Evolutionary conservation across 2,113 vertebrate species (phyloP).

Genomic region (Corythaixoides concolor): DNA sequence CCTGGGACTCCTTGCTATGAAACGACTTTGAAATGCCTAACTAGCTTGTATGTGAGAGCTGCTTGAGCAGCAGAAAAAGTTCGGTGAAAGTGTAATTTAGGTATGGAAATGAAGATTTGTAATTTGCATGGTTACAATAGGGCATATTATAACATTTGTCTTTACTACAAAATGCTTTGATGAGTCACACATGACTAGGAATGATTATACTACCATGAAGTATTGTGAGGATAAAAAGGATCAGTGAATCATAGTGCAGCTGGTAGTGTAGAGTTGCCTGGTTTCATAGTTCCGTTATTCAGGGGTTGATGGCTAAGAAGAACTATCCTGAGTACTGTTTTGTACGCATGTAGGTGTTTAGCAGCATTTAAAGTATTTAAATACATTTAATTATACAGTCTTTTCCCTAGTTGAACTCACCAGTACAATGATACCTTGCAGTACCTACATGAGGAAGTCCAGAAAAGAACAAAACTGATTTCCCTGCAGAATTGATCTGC

Average conservation of each 20-base stretch:
- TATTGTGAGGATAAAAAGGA: constrained; percentile 55
- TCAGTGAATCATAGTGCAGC: constrained; percentile 69
- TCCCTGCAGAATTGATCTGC: not conserved
- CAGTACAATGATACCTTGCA: constrained; percentile 16
- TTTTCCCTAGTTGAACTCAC: not conserved
- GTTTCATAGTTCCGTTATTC: constrained; percentile 38
- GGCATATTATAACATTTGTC: constrained; percentile 58
- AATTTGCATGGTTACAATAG: constrained; percentile 61
- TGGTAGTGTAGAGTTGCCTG: constrained; percentile 46
- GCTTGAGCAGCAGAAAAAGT: constrained; percentile 60
- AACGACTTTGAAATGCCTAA: not conserved
- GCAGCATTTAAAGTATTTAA: constrained; percentile 1
- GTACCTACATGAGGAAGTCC: not conserved
- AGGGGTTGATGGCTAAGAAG: constrained; percentile 19
- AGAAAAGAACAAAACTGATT: not conserved
- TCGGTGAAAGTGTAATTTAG: constrained; percentile 4
- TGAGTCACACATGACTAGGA: constrained; percentile 62
- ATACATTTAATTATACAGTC: not conserved
- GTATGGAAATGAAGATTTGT: constrained; percentile 62
- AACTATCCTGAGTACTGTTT: constrained; percentile 33
- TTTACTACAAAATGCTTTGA: constrained; percentile 63
- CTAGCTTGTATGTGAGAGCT: not conserved
- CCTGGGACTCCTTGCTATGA: not conserved
- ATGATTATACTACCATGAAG: constrained; percentile 54
- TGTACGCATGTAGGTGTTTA: not conserved